A percentile compares a stretch with the other conserved stretches of the same genome.
phyloP scores from a whole-genome alignment of 1,140 invertebrate species.

The Drosophila sturtevanti region DNA sequence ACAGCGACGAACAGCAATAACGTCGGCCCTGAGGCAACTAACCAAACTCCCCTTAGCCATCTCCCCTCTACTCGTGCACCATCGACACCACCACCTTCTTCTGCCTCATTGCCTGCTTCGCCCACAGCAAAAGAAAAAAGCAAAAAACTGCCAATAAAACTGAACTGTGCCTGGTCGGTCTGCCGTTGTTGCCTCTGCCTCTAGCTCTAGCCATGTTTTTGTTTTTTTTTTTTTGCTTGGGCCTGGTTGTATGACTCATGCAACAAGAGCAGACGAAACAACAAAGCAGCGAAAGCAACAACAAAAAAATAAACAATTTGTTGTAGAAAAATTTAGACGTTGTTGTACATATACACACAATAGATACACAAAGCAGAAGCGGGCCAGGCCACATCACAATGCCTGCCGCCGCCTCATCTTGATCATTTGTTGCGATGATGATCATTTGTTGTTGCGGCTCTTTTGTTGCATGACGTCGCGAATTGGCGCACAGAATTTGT shows the following conservation, averaged over 20 bases:
- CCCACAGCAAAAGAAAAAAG: constrained; percentile 48
- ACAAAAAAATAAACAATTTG: constrained; percentile 71
- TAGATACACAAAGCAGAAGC: constrained; percentile 63
- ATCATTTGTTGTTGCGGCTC: constrained; percentile 61
- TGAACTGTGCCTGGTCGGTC: constrained; percentile 58
- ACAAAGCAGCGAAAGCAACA: constrained; percentile 45
- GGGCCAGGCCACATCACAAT: constrained; percentile 11
- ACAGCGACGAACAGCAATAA: constrained; percentile 42
- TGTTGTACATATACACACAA: constrained; percentile 49
- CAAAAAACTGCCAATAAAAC: constrained; percentile 65
- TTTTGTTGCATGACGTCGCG: constrained; percentile 78
- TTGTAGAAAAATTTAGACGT: constrained; percentile 77
- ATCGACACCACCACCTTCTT: neutral
- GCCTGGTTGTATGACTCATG: constrained; percentile 63
- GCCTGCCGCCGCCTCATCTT: constrained; percentile 17
- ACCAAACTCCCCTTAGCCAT: constrained; percentile 25
- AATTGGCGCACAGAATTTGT: constrained; percentile 49
- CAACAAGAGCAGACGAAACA: constrained; percentile 73
- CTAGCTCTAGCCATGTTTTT: constrained; percentile 33
- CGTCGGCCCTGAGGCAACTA: constrained; percentile 25
- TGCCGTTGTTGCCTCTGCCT: constrained; percentile 3
- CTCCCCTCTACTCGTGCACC: constrained; percentile 15
- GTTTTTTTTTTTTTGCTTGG: constrained; percentile 19
- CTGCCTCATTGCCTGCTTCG: constrained; percentile 27
- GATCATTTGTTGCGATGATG: constrained; percentile 38